phyloP scores from a whole-genome alignment of 1,140 invertebrate genomes.

The Pteromalus puparum region DNA sequence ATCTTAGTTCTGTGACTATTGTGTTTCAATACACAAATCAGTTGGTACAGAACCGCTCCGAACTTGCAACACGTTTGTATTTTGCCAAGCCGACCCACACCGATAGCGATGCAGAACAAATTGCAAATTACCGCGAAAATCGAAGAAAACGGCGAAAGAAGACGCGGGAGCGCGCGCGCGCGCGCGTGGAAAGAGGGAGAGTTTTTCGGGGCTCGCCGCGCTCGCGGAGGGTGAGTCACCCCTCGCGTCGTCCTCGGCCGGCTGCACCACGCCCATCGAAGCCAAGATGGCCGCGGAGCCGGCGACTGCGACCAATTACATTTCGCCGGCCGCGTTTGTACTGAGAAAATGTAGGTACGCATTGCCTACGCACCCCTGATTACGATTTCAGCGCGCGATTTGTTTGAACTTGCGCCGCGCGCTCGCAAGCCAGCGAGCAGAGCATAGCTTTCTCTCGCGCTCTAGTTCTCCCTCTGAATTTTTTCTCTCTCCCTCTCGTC shows the following conservation, averaged over 20 bases:
- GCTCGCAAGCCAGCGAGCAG: neutral
- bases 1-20: too few species aligned
- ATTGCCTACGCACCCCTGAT: neutral
- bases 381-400: neutral
- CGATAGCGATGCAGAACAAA: too few species aligned
- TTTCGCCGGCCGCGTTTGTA: neutral
- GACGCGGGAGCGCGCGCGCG: too few species aligned
- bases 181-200: neutral
- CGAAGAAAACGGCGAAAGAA: neutral
- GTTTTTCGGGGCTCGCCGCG: neutral
- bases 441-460: neutral
- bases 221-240: constrained; percentile 1
- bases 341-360: neutral
- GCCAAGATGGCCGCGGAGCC: neutral
- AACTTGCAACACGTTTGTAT: too few species aligned
- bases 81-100: too few species aligned
- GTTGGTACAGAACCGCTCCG: too few species aligned
- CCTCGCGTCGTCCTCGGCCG: neutral
- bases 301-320: neutral
- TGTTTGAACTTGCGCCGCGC: neutral
- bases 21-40: too few species aligned
- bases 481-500: neutral
- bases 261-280: neutral
- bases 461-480: neutral
- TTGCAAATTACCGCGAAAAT: too few species aligned